These are phyloP conservation scores for Platyscapa corneri DNA, from an alignment of 1,140 invertebrate species.

Conservation along the genomic window DNA sequence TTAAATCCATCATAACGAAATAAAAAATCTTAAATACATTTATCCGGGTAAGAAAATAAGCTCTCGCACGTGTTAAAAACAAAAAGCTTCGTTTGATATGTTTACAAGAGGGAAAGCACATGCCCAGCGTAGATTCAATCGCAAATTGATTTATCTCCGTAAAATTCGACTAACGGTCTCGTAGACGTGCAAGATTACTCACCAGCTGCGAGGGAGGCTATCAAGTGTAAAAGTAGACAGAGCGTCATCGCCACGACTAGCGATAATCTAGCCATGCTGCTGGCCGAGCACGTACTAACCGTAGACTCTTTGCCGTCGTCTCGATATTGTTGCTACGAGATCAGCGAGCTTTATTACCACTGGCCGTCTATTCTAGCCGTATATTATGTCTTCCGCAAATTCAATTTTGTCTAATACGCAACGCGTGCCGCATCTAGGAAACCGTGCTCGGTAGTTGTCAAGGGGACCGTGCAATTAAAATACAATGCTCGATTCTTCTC, in stretches of 20 bases:
- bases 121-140: not conserved
- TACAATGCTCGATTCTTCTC: not conserved
- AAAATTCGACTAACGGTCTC: not conserved
- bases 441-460: not conserved
- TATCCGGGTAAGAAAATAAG: not conserved
- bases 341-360: not conserved
- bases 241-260: not conserved
- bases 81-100: not conserved
- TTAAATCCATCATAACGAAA: too few relatives aligned
- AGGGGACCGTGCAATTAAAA: not conserved
- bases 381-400: constrained; percentile 30
- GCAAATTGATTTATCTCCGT: not conserved
- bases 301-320: not conserved
- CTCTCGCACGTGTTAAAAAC: not conserved
- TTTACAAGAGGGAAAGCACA: not conserved
- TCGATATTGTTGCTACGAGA: not conserved
- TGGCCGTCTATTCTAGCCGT: not conserved
- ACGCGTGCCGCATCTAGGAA: constrained; percentile 30
- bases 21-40: too few relatives aligned
- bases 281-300: not conserved
- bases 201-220: not conserved
- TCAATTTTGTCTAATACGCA: constrained; percentile 37
- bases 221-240: constrained; percentile 5
- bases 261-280: constrained; percentile 33
- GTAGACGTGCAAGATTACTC: not conserved